A percentile compares a stretch with the other conserved stretches of the same genome.
Conservation (phyloP, 2,797 vertebrate species). For the Champsocephalus esox region DNA sequence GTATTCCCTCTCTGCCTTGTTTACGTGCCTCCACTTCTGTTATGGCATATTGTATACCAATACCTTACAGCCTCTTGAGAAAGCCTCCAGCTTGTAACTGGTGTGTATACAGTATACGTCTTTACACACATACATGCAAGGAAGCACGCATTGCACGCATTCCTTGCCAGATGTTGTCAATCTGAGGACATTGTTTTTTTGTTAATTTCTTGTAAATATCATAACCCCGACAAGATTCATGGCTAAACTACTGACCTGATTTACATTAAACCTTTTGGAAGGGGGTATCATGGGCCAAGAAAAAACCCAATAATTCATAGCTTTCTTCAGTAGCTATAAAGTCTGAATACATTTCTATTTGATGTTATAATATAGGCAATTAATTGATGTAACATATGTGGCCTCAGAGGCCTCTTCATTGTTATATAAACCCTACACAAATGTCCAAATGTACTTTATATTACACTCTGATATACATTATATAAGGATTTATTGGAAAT, state of each 20-base stretch:
- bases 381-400: constrained; percentile 1
- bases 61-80: constrained; percentile 39
- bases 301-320: no score
- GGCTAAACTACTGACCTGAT: no score
- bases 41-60: constrained; percentile 56
- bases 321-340: constrained; percentile 20
- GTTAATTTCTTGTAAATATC: background rate
- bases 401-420: background rate
- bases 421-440: background rate
- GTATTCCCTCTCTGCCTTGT: constrained; percentile 57
- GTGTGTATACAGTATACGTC: constrained; percentile 27
- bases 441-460: constrained; percentile 3
- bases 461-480: background rate
- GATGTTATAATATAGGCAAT: background rate
- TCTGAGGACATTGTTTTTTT: constrained; percentile 6
- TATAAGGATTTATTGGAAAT: background rate
- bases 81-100: constrained; percentile 42
- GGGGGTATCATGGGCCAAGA: no score
- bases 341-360: constrained; percentile 1
- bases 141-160: constrained; percentile 24
- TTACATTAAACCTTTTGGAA: no score
- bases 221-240: no score
- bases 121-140: constrained; percentile 12
- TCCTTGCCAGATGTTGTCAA: constrained; percentile 16
- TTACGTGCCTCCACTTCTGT: constrained; percentile 63